Conservation (phyloP, 1,140 invertebrate genomes). For the Bombyx mori region ASM3026992v2 NC_085107.1:10136501-10137000, state of each 20-base stretch:
- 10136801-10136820: no score
- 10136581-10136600: constrained; percentile 10
- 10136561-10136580: constrained; percentile 8
- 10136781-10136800: no score
- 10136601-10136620: constrained; percentile 6
- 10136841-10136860: no score
- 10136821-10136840: no score
- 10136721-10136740: constrained; percentile 19
- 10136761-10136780: no score
- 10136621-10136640: constrained; percentile 6
- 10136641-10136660: constrained; percentile 5
- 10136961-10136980: no score
- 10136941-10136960: no score
- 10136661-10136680: constrained; percentile 14
- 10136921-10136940: no score
- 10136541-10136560: constrained; percentile 13
- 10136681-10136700: constrained; percentile 13
- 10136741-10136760: background rate
- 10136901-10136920: no score
- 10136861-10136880: no score
- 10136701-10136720: constrained; percentile 12
- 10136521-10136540: constrained; percentile 9
- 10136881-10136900: no score
- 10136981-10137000: no score
- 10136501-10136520: constrained; percentile 2